Base-by-base conservation (phyloP, 2,888 invertebrate species). In the Eucera pruinosa region DNA sequence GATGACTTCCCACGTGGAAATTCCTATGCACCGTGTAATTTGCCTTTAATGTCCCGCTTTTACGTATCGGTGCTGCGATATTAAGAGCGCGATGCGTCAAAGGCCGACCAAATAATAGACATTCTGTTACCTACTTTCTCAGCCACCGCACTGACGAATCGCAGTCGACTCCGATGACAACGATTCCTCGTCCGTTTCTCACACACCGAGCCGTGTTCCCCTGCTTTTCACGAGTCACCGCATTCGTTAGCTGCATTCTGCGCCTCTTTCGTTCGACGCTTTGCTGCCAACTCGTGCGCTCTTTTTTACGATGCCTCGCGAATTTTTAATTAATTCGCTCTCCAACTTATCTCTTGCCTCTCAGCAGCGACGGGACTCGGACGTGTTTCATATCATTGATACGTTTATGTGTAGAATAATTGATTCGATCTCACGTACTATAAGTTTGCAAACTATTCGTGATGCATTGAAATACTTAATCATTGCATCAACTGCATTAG, bases 121-220 rank as follows among this genome's bases (percentile, higher is more conserved):
- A 62, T 78, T 52, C 57, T 15, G 69, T 66, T 57, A 30, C 70
- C 78, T 70, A 78, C 77, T 78, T 78, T 77, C 68, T 39, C 66
- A 27, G 25, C 15, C 23, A 30, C 4, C 41, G 36, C 36, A 41
- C 43, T 6, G 18, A 30, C 30, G 55, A 41, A 67, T 41, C 33
- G 13, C 54, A 7, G 47, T 39, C 13, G 41, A 64, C 54, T 47
- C 9, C 13, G 36, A 55, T 23, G 41, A 66, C 74, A 41, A 27
- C 45, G 30, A 66, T 73, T 60, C 11, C 36, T 43, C 33, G 61
- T 36, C 23, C 52, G 43, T 45, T 39, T 47, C 54, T 45, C 58
- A n/a, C 36, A 27, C 41, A 9, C n/a, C n/a, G 41, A 27, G 13
- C 41, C n/a, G 47, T 57, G 15, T 30, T 6, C 25, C 7, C 2